These are phyloP conservation scores for Scaptomyza polygonia DNA, from an alignment of 2,888 invertebrate genomes.

Conservation along the genomic window DNA sequence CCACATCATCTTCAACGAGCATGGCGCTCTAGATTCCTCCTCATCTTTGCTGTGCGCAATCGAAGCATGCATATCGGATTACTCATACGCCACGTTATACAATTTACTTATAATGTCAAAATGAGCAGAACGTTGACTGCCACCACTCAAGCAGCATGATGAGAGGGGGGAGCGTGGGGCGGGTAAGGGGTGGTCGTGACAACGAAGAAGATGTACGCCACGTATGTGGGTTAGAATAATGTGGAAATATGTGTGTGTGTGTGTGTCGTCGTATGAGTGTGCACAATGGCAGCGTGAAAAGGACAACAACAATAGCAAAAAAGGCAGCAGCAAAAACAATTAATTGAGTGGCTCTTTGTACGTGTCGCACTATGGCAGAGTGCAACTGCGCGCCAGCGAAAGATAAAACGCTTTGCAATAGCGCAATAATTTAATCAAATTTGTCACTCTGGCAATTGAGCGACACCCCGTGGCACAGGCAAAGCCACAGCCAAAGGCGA, in stretches of 20 bases:
- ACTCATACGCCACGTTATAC: slow-evolving; percentile 79
- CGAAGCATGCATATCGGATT: slow-evolving; percentile 77
- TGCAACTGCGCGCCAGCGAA: slow-evolving; percentile 64
- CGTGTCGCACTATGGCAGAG: slow-evolving; percentile 53
- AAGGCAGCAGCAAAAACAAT: slow-evolving; percentile 66
- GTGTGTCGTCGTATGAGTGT: slow-evolving; percentile 18
- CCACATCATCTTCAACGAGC: slow-evolving; percentile 74
- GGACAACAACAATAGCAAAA: slow-evolving; percentile 31
- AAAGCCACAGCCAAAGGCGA: background rate
- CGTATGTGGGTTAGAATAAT: slow-evolving; percentile 36
- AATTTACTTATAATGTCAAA: slow-evolving; percentile 71
- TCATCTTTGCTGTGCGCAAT: slow-evolving; percentile 36
- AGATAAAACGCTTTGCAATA: slow-evolving; percentile 79
- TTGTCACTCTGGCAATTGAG: slow-evolving; percentile 79
- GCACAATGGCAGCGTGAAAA: slow-evolving; percentile 51
- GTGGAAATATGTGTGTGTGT: slow-evolving; percentile 4
- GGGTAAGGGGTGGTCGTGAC: slow-evolving; percentile 20
- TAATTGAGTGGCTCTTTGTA: slow-evolving; percentile 69
- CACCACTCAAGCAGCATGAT: slow-evolving; percentile 14
- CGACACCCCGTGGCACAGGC: slow-evolving; percentile 34
- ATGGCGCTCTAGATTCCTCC: slow-evolving; percentile 11
- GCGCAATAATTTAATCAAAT: slow-evolving; percentile 80
- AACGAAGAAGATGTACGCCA: slow-evolving; percentile 58
- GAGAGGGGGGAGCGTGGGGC: background rate
- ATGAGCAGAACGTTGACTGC: slow-evolving; percentile 70